phyloP scores from a whole-genome alignment of 2,888 invertebrate species.

The Merodon equestris region DNA sequence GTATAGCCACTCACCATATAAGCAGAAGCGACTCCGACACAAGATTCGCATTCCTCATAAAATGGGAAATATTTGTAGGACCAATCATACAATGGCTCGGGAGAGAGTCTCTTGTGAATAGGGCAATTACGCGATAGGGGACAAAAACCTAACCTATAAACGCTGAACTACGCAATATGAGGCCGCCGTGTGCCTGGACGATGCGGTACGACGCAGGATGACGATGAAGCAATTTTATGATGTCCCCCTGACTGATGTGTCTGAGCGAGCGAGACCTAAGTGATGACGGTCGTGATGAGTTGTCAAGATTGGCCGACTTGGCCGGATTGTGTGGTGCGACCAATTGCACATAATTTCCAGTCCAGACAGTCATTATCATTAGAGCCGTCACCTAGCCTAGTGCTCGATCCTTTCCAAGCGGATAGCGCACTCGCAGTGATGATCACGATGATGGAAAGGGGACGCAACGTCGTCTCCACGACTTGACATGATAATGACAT shows the following conservation, averaged over 20 bases:
- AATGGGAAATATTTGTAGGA: conserved; percentile 62
- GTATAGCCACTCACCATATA: conserved; percentile 50
- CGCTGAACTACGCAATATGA: conserved; percentile 23
- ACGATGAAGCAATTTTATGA: conserved; percentile 61
- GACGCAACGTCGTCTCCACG: conserved; percentile 44
- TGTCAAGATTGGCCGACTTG: conserved; percentile 46
- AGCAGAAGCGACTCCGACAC: conserved; percentile 31
- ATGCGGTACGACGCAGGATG: no score
- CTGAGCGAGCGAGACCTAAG: no score
- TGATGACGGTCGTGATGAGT: no score
- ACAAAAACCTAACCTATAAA: conserved; percentile 34
- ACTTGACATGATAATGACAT: conserved; percentile 69
- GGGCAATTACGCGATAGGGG: conserved; percentile 47
- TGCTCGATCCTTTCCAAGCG: conserved; percentile 37
- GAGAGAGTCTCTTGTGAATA: conserved; percentile 46
- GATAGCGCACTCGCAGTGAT: conserved; percentile 42
- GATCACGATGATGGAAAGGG: conserved; percentile 47
- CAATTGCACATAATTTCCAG: conserved; percentile 43
- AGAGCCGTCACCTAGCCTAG: conserved; percentile 54
- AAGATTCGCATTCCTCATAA: conserved; percentile 61
- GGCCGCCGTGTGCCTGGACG: conserved; percentile 4
- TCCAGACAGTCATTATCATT: conserved; percentile 63
- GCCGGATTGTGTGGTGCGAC: conserved; percentile 20
- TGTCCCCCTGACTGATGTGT: conserved; percentile 36
- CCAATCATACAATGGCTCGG: conserved; percentile 57